Conservation (phyloP, 2,113 vertebrate species). For the Nothoprocta perdicaria region DNA sequence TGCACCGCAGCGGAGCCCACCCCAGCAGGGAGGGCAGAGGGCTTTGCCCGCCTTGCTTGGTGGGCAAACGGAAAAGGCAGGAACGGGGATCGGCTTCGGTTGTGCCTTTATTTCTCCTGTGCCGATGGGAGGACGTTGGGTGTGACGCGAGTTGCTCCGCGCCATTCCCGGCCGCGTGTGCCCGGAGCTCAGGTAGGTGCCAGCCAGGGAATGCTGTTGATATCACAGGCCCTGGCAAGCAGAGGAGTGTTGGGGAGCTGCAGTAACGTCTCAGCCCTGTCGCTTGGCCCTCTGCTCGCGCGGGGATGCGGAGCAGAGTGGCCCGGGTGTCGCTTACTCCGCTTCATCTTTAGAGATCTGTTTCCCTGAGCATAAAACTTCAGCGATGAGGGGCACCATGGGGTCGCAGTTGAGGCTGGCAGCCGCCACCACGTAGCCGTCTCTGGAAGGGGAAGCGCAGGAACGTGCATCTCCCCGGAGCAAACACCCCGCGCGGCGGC, state of each 20-base stretch:
- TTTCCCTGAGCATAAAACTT: constrained; percentile 80
- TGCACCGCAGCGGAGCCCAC: neutral
- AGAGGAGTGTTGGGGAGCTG: neutral
- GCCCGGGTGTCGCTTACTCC: constrained; percentile 75
- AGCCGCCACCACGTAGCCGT: constrained; percentile 81
- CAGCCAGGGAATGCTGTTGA: accelerated
- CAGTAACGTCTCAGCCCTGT: neutral
- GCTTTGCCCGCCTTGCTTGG: neutral
- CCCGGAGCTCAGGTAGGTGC: neutral
- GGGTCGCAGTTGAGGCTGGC: constrained; percentile 89
- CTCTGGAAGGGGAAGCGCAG: constrained; percentile 68
- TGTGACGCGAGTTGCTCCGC: neutral
- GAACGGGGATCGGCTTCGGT: neutral
- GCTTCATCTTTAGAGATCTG: constrained; percentile 83
- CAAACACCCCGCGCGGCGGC: accelerated
- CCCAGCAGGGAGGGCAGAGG: neutral
- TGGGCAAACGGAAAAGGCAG: neutral
- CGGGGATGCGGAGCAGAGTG: accelerated
- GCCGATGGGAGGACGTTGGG: neutral
- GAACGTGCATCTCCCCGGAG: neutral
- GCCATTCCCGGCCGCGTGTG: neutral
- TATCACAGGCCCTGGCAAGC: neutral
- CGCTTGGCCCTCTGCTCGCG: neutral
- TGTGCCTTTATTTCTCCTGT: constrained; percentile 37
- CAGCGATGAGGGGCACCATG: constrained; percentile 80